Evolutionary conservation across 2,113 vertebrate species (phyloP).

Genomic region (Oceanodroma tethys): DNA sequence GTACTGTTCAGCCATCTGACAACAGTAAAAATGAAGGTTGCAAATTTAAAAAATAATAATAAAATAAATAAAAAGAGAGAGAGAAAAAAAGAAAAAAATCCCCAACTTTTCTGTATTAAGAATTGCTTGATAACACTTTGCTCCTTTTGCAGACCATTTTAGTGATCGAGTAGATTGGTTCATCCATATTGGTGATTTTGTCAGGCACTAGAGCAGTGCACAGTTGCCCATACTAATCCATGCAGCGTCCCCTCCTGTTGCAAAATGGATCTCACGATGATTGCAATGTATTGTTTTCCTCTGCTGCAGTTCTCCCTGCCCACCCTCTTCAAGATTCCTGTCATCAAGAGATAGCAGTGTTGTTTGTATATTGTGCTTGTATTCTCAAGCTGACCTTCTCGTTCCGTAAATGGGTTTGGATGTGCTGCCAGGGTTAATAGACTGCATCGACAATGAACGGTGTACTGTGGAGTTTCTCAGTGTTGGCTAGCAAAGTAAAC

Average conservation of each 20-base stretch:
- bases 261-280: background rate
- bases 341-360: background rate
- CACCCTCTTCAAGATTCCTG: background rate
- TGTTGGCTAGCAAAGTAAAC: background rate
- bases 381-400: background rate
- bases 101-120: background rate
- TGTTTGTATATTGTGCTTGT: background rate
- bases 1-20: constrained; percentile 38
- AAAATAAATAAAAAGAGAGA: background rate
- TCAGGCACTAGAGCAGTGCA: background rate
- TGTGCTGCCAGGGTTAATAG: background rate
- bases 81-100: background rate
- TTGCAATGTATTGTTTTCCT: background rate
- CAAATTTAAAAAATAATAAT: background rate
- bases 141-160: background rate
- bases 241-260: background rate
- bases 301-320: background rate
- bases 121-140: background rate
- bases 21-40: background rate
- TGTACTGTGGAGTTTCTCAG: background rate
- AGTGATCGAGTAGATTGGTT: background rate
- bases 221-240: background rate
- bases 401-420: background rate
- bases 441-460: background rate
- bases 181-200: background rate